Conservation (phyloP, 2,888 invertebrate genomes). For the Pseudococcus jackbeardsleyi region DNA sequence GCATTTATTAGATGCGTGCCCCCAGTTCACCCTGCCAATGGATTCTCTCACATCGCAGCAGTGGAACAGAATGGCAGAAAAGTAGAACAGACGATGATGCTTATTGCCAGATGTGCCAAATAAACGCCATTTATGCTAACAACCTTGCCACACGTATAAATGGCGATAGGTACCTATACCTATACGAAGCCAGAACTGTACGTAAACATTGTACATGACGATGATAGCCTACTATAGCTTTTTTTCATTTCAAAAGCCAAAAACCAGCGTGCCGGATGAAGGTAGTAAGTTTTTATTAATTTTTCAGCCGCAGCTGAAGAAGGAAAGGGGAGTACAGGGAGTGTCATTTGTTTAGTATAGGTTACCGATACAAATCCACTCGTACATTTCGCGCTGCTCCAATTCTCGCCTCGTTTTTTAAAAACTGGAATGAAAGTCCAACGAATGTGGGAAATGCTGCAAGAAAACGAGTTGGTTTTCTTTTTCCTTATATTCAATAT, state of each 20-base stretch:
- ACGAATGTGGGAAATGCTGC: background rate
- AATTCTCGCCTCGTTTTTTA: background rate
- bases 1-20: background rate
- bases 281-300: conserved; percentile 12
- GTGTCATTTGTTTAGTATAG: background rate
- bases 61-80: background rate
- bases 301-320: background rate
- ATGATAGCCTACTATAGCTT: background rate
- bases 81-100: background rate
- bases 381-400: background rate
- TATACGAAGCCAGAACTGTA: background rate
- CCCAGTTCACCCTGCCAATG: background rate
- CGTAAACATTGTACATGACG: background rate
- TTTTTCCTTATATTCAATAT: background rate
- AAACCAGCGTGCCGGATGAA: background rate
- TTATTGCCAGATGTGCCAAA: conserved; percentile 35
- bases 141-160: background rate
- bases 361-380: background rate
- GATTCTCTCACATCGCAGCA: too few species aligned
- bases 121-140: conserved; percentile 42
- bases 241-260: background rate
- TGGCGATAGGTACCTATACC: background rate
- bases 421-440: background rate
- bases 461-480: background rate
- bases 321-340: background rate